phyloP scores from a whole-genome alignment of 2,797 vertebrate genomes.

The Ambastaia sidthimunki region DNA sequence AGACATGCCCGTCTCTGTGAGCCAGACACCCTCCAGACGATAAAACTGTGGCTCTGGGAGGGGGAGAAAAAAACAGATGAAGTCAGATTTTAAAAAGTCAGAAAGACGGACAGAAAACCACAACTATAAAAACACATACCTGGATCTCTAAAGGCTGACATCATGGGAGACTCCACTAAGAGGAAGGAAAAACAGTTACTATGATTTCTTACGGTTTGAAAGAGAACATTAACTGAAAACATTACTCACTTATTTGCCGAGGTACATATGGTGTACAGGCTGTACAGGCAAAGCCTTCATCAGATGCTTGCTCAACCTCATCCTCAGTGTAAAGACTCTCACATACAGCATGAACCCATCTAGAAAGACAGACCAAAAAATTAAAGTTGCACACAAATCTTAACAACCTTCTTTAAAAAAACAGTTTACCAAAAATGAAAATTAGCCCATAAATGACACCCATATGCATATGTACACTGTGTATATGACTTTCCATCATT shows the following conservation, averaged over 20 bases:
- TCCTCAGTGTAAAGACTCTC: conserved; percentile 98
- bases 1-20: conserved; percentile 96
- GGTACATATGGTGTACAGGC: conserved; percentile 93
- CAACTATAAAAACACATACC: conserved; percentile 73
- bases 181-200: conserved; percentile 28
- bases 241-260: conserved; percentile 87
- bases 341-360: conserved; percentile 97
- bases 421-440: too few species aligned
- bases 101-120: conserved; percentile 45
- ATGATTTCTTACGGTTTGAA: background rate
- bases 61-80: conserved; percentile 44
- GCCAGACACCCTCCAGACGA: conserved; percentile 95
- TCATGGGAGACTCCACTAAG: conserved; percentile 83
- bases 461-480: too few species aligned
- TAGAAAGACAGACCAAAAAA: conserved; percentile 60
- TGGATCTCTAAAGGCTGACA: conserved; percentile 90
- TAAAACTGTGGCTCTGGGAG: conserved; percentile 94
- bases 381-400: background rate
- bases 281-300: conserved; percentile 96
- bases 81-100: conserved; percentile 69
- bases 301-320: conserved; percentile 96
- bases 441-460: too few species aligned
- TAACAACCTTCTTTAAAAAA: too few species aligned
- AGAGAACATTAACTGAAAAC: background rate
- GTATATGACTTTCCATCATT: too few species aligned